Percentiles rank a stretch among this genome's conserved stretches.
These are phyloP conservation scores for Schizopygopsis malacanthus DNA, from an alignment of 2,797 vertebrate species.

Conservation along the genomic window DNA sequence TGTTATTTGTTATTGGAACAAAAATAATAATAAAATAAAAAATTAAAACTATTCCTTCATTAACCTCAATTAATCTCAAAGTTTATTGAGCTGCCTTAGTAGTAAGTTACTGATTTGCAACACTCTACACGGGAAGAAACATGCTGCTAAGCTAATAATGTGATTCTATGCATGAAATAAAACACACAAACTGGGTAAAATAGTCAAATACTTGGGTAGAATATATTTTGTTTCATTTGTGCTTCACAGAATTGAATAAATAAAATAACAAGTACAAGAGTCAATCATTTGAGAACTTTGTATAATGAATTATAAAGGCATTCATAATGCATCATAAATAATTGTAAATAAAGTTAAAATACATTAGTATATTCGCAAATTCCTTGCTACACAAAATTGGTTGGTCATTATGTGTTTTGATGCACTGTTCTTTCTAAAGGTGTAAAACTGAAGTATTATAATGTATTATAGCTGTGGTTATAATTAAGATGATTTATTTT, in stretches of 20 bases:
- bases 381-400: neutral
- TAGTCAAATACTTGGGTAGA: neutral
- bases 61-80: neutral
- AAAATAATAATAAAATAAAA: neutral
- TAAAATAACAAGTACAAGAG: neutral
- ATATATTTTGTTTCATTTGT: neutral
- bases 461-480: neutral
- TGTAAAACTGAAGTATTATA: neutral
- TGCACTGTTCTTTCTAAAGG: neutral
- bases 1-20: neutral
- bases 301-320: neutral
- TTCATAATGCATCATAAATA: neutral
- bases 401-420: neutral
- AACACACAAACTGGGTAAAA: neutral
- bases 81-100: neutral
- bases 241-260: neutral
- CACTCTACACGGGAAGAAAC: no score
- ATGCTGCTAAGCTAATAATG: no score
- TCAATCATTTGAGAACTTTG: neutral
- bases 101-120: neutral
- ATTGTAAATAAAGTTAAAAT: neutral
- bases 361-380: neutral
- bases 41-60: neutral
- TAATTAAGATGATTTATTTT: neutral
- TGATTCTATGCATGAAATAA: neutral